phyloP scores from a whole-genome alignment of 2,113 vertebrate species.

The Elachura formosa region DNA sequence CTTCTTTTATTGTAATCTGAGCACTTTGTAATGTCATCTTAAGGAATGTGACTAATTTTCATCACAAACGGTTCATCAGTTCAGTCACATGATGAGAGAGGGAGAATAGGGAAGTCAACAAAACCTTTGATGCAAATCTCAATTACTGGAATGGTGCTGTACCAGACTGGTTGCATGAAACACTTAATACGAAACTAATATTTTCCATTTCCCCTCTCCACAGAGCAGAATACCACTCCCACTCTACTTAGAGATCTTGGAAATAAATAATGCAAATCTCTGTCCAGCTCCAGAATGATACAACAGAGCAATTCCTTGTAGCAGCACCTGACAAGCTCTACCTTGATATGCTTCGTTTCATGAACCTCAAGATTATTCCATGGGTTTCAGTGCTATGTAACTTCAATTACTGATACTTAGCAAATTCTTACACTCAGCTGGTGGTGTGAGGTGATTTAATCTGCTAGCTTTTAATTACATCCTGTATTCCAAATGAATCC shows the following conservation, averaged over 20 bases:
- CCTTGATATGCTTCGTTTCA: not conserved
- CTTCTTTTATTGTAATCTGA: not conserved
- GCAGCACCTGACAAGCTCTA: not conserved
- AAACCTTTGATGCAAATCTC: not conserved
- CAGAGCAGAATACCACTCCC: not conserved
- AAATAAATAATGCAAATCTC: not conserved
- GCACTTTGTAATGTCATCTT: not conserved
- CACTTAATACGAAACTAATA: not conserved
- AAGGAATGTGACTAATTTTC: not conserved
- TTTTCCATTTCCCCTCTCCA: not conserved
- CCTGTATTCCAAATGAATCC: not conserved
- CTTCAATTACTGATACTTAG: not conserved
- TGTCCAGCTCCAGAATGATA: not conserved
- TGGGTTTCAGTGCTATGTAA: not conserved
- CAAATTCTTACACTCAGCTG: not conserved
- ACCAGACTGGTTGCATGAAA: not conserved
- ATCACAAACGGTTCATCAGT: not conserved
- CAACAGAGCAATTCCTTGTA: not conserved
- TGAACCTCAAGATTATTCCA: not conserved
- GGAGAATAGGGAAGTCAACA: rapidly evolving
- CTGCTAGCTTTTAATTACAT: conserved; percentile 2
- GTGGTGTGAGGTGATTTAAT: not conserved
- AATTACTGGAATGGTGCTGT: not conserved
- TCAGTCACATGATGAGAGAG: not conserved
- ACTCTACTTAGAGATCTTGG: not conserved